Evolutionary conservation across 2,797 vertebrate species (phyloP), one percentile per base, ranked within the genome.

Genomic region (Eremophila alpestris): DNA sequence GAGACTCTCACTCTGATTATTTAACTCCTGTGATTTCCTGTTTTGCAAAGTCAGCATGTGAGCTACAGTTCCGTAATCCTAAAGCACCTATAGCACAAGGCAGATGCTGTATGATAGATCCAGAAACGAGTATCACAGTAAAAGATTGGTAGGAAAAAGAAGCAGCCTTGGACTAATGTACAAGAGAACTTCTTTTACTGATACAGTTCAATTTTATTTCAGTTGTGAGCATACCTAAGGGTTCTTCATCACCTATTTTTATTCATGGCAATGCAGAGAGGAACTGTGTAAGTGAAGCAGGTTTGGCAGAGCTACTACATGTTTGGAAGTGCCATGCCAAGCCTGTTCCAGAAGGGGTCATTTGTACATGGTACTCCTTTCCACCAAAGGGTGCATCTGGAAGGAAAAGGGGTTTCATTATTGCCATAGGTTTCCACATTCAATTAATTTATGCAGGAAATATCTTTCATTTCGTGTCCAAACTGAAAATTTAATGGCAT

Each of bases 21-120:
- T 83, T 30, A 65, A 69, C 10, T 52, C 13, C 41, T 65, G 55
- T 79, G 34, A 60, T 58, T 93, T 87, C 21, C 26, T 49, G 45
- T 75, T 84, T 88, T 84, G 13, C 19, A 21, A 26, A 59, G 16
- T 67, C 74, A 90, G 32, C 29, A 24, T 26, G 23, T 8, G 48
- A 85, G 18, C 24, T 81, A 36, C 24, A 94, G 60, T n/a, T 62
- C 52, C 24, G 13, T 55, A 74, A 71, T n/a, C n/a, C 40, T 45
- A 55, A 73, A n/a, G 65, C 30, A 91, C 6, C 29, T 80, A 29
- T 32, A 83, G 36, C 49, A 49, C 22, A 46, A 73, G 56, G 67
- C 77, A 96, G 82, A 73, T 84, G 56, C 64, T 87, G 30, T 84
- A 82, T 91, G 68, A 16, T 71, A 89, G 89, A 6, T 73, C 80